Evolutionary conservation across 2,888 invertebrate species (phyloP).

Genomic region (Tenthredo mesomela): DNA sequence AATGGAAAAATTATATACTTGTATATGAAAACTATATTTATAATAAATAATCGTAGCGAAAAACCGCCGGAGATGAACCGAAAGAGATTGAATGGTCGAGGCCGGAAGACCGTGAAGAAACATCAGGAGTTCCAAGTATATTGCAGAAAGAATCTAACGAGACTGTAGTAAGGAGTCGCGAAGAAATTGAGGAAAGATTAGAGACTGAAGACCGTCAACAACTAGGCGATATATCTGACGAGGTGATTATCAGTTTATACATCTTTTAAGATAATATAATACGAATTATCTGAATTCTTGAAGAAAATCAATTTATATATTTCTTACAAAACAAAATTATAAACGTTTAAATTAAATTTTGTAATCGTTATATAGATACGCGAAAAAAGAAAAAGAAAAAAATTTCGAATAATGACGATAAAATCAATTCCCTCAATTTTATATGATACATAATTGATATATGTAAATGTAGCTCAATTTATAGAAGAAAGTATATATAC

Average conservation of each 20-base stretch:
- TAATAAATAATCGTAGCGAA: constrained; percentile 76
- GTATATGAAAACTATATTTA: neutral
- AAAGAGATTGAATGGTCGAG: constrained; percentile 69
- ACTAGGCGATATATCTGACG: constrained; percentile 91
- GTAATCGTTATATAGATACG: too few species aligned
- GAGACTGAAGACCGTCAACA: constrained; percentile 93
- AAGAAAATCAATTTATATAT: neutral
- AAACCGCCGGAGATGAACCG: constrained; percentile 78
- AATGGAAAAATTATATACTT: neutral
- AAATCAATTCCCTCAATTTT: neutral
- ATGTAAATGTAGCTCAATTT: constrained; percentile 13
- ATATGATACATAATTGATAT: neutral
- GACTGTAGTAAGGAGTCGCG: constrained; percentile 88
- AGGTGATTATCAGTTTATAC: constrained; percentile 81
- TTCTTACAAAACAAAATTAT: neutral
- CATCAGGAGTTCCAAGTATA: constrained; percentile 82
- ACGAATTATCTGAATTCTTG: neutral
- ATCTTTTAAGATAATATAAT: neutral
- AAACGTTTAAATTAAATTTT: neutral
- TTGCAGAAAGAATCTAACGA: constrained; percentile 90
- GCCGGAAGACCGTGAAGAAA: constrained; percentile 65
- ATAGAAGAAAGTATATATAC: constrained; percentile 28
- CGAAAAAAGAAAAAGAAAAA: too few species aligned
- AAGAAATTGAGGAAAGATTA: constrained; percentile 89
- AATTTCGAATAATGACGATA: neutral